Conservation (phyloP, 2,888 invertebrate genomes). For the Heliconius sara region DNA sequence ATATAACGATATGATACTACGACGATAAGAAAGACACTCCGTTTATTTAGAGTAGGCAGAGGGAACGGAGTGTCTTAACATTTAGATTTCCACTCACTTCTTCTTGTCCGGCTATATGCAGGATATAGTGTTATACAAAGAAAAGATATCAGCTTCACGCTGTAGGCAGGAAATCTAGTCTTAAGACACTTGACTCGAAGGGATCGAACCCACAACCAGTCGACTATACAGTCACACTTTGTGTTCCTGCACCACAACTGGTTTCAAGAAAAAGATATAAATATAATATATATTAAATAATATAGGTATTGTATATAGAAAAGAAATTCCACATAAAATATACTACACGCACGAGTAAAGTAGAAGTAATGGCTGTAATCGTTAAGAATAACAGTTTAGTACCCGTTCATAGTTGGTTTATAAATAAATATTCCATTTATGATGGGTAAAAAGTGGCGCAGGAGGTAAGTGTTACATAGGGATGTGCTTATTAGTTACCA, state of each 20-base stretch:
- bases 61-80: not conserved
- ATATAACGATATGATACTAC: too few relatives aligned
- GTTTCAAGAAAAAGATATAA: too few relatives aligned
- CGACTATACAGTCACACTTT: too few relatives aligned
- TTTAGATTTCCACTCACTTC: not conserved
- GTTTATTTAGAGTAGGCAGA: not conserved
- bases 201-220: too few relatives aligned
- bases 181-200: too few relatives aligned
- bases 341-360: not conserved
- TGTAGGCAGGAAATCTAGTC: too few relatives aligned
- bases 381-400: slow-evolving; percentile 26
- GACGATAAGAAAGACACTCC: too few relatives aligned
- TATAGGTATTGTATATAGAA: too few relatives aligned
- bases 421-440: slow-evolving; percentile 43
- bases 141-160: too few relatives aligned
- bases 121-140: not conserved
- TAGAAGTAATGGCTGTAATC: not conserved
- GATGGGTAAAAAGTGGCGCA: slow-evolving; percentile 53
- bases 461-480: slow-evolving; percentile 57
- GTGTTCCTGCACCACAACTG: too few relatives aligned
- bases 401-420: slow-evolving; percentile 22
- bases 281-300: too few relatives aligned
- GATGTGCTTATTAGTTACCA: slow-evolving; percentile 44
- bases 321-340: not conserved
- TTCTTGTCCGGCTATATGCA: not conserved